Evolutionary conservation across 2,888 invertebrate species (phyloP), one percentile per base, ranked within the genome.

Genomic region (Drosophila longiperda): DNA sequence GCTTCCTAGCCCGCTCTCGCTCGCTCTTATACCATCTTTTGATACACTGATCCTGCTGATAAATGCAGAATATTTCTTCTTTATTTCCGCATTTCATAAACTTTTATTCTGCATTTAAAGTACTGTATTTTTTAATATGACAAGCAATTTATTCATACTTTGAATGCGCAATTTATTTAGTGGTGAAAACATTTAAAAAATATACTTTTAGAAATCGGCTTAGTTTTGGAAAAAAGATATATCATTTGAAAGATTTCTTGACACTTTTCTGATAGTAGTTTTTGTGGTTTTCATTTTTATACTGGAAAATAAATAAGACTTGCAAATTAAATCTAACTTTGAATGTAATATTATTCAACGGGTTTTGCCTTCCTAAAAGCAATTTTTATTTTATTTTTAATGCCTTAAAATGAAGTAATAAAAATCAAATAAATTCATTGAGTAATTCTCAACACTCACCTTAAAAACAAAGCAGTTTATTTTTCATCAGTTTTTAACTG

Each of bases 1-100:
- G 48, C 26, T 69, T 48, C 52, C 42, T 49, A 34, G 15, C 40
- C 9, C n/a, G 8, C 40, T 42, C 38, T 34, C 42, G 20, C 33
- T 32, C 23, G 38, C 60, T 26, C 54, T 26, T 26, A 12, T 29
- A 29, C 34, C 45, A 26, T 32, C 33, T 53, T 55, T 29, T 42
- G 29, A 45, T 57, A 42, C 57, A 32, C 57, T 57, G 32, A 57
- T 57, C 40, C 40, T 20, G 1, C n/a, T 9, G 29, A 8, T 23
- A 29, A 20, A 40, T 7, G 29, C 15, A 15, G 57, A 29, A 29
- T 29, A 29, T 29, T 29, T 42, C 15, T 42, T 42, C 42, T 29
- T 29, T 11, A n/a, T 12, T n/a, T n/a, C 20, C n/a, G 42, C 12
- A 42, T 20, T 42, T 6, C 20, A 11, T 20, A 42, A n/a, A 42